Evolutionary conservation across 2,888 invertebrate genomes (phyloP), one percentile per base, ranked within the genome.

Genomic region (Leptinotarsa peninsularis): DNA sequence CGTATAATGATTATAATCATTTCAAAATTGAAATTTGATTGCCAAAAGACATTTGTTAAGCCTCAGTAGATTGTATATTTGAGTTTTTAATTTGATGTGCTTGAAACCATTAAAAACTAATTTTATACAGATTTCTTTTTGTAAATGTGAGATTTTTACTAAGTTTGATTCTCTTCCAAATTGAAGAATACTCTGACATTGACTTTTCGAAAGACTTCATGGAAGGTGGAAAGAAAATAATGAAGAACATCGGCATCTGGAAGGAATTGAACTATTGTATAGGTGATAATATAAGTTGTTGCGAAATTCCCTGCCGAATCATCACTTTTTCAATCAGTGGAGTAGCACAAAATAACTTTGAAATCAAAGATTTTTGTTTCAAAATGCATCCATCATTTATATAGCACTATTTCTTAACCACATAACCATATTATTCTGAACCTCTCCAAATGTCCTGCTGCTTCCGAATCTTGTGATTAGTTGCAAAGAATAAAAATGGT

Each of bases 201-300:
- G 75, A 79, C 67, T 76, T 80, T 74, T 75, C 78, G 52, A 69
- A 74, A 27, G 71, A 75, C 23, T 73, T 77, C 49, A 63, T 73
- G 72, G 76, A 81, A 33, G 77, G 69, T 72, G 79, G 80, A 52
- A 56, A 68, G 67, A 77, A 66, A 49, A 72, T 81, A 18, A 75
- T 81, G 80, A 77, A 76, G 72, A 76, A 80, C 67, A 56, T 63
- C 66, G 79, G 81, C 56, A 78, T 80, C 63, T 79, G 78, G 77
- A 76, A 80, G 71, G 78, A 79, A 72, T 75, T 76, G 49, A 70
- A 76, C 18, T 79, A 76, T 49, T 63, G 54, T 43, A 10, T 63
- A 72, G 75, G 75, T 75, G 71, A 71, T 33, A 49, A 54, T 49
- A 14, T 15, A 56, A 15, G 18, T 21, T n/a, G 27, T 52, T 70